Percentiles rank a stretch among this genome's conserved stretches.
Conservation (phyloP, 92 coral and sea anemone species). For the Siderastrea radians region DNA sequence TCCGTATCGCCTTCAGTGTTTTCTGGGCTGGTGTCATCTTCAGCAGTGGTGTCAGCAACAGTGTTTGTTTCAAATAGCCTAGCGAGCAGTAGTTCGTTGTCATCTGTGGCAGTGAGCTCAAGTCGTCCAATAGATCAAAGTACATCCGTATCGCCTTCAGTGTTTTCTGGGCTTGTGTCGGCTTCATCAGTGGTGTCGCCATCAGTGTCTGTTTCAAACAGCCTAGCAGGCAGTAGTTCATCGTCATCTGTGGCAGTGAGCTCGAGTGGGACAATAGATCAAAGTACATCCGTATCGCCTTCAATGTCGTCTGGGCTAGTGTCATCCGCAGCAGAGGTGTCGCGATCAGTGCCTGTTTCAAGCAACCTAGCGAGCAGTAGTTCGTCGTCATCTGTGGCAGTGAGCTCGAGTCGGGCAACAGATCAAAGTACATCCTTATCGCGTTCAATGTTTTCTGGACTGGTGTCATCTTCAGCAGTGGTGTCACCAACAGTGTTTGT, state of each 20-base stretch:
- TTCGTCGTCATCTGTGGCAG: neutral
- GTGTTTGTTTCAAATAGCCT: neutral
- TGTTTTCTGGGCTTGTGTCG: neutral
- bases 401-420: neutral
- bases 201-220: neutral
- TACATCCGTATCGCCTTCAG: neutral
- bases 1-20: neutral
- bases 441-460: neutral
- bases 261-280: neutral
- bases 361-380: neutral
- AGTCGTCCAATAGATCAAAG: neutral
- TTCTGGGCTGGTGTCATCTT: neutral
- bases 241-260: neutral
- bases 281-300: neutral
- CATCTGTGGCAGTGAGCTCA: neutral
- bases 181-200: neutral
- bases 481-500: neutral
- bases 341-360: neutral
- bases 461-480: neutral
- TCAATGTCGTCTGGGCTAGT: neutral
- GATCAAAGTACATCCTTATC: neutral
- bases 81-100: neutral
- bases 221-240: neutral
- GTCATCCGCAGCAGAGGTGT: neutral
- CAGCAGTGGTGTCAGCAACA: neutral